phyloP scores from a whole-genome alignment of 2,113 vertebrate species.

The Spermophilus dauricus region DNA sequence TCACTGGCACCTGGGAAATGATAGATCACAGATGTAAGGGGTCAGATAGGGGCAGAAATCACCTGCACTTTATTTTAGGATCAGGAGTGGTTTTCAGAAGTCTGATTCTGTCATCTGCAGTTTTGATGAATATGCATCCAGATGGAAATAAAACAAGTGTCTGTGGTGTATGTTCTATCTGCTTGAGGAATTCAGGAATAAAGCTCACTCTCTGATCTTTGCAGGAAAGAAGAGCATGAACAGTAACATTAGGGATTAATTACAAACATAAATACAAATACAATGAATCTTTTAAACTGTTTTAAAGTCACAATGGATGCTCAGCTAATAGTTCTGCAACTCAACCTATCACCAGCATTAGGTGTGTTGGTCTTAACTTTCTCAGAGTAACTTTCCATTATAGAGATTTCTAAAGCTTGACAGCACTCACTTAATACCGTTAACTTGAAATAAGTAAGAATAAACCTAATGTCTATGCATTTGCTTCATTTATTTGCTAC shows the following conservation, averaged over 20 bases:
- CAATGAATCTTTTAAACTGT: not conserved
- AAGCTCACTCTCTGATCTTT: not conserved
- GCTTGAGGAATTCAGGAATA: not conserved
- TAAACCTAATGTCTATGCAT: not conserved
- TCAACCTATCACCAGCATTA: not conserved
- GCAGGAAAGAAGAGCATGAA: not conserved
- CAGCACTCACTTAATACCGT: not conserved
- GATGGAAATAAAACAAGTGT: not conserved
- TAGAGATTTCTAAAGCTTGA: conserved; percentile 15
- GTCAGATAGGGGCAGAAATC: not conserved
- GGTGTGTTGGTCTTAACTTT: not conserved
- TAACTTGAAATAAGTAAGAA: not conserved
- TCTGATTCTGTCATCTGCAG: conserved; percentile 42
- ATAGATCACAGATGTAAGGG: conserved; percentile 52
- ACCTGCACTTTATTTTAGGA: conserved; percentile 52
- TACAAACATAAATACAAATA: not conserved
- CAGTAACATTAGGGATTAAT: not conserved
- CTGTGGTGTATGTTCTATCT: not conserved
- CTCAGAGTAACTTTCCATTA: not conserved
- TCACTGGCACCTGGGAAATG: not conserved
- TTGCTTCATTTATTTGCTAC: not conserved
- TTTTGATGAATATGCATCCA: not conserved
- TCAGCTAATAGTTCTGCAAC: not conserved
- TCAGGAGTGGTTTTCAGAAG: conserved; percentile 40
- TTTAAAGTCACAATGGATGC: not conserved